Evolutionary conservation across 2,113 vertebrate species (phyloP).

Genomic region (Agapornis roseicollis): DNA sequence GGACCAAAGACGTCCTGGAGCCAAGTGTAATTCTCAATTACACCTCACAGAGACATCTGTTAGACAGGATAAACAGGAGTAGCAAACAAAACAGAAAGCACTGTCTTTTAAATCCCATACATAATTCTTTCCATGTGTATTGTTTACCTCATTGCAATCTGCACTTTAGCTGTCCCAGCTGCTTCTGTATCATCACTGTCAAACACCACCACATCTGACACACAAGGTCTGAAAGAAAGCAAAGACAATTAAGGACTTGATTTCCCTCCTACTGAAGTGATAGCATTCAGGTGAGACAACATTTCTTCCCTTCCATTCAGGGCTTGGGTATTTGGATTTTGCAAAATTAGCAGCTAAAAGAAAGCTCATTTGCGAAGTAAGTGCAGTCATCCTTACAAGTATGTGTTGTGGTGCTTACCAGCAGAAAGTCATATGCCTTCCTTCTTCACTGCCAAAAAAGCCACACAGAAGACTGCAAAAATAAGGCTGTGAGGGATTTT

Average conservation of each 20-base stretch:
- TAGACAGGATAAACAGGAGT: background rate
- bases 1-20: background rate
- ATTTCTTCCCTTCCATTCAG: background rate
- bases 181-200: constrained; percentile 77
- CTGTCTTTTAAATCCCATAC: background rate
- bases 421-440: constrained; percentile 58
- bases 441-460: constrained; percentile 17
- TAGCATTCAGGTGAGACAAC: background rate
- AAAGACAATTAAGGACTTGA: background rate
- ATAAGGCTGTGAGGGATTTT: constrained; percentile 2
- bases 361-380: constrained; percentile 18
- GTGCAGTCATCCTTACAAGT: constrained; percentile 34
- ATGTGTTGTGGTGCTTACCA: constrained; percentile 41
- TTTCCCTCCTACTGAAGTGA: background rate
- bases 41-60: background rate
- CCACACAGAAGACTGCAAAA: constrained; percentile 33
- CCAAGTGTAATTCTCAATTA: background rate
- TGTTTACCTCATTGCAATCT: constrained; percentile 87
- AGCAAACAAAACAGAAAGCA: background rate
- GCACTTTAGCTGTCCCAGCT: constrained; percentile 82
- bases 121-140: background rate
- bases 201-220: constrained; percentile 68
- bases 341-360: constrained; percentile 23
- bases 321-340: background rate
- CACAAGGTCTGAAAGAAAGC: constrained; percentile 60